Evolutionary conservation across 1,140 invertebrate genomes (phyloP), one percentile per base, ranked within the genome.

Genomic region (Drosophila gunungcola): DNA sequence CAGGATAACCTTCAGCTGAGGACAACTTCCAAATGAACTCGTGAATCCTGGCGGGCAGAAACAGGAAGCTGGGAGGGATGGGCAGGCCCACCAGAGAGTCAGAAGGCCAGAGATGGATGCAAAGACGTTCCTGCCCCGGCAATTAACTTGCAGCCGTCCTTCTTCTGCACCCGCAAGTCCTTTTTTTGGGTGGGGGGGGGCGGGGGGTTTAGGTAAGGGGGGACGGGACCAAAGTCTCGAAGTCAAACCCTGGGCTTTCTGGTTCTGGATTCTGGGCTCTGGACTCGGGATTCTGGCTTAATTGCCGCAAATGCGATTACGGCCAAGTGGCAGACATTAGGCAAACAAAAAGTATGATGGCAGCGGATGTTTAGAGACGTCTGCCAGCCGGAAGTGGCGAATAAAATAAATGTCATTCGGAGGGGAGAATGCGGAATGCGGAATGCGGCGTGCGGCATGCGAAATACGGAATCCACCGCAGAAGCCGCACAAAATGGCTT

Each of bases 271-370:
- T 21, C 16, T 21, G 16, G 16, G 62, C 65, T 78, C 76, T 76
- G 57, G 73, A 57, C 10, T 6, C 6, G 27, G 27, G 16, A 21
- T 5, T 43, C 73, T 36, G 73, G 80, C 80, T 90, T 89, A 89
- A 89, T 89, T 89, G 84, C 80, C 84, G 73, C 77, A 89, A 90
- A 89, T 90, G 84, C 85, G 81, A 90, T 90, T 90, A 90, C 73
- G 75, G 85, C 73, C 84, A 89, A 89, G 85, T 90, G 74, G 80
- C 85, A 80, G 85, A 61, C 85, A 89, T 88, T 90, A 89, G 54
- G 76, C 81, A 81, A 85, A 90, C 85, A 89, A 90, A 78, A 90
- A 89, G 80, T 88, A 88, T 88, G 84, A 89, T 52, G 78, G 54
- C 70, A 61, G 84, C 84, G 83, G 83, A 88, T 88, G 83, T 88